Base-by-base conservation (phyloP, 2,113 vertebrate genomes). In the Tilapia sparmanii region DNA sequence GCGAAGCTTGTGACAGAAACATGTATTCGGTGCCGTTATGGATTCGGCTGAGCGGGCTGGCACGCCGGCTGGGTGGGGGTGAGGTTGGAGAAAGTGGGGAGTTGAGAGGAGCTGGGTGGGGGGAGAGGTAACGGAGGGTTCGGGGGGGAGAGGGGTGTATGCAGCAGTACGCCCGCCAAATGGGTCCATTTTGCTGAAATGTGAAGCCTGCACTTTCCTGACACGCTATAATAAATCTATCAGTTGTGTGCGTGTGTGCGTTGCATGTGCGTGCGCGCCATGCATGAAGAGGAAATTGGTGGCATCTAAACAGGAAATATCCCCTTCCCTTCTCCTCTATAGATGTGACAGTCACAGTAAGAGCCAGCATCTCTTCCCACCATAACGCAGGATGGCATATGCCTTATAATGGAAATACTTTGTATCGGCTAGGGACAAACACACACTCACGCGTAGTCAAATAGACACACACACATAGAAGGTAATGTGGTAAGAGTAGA, bases 1-100 rank as follows among this genome's bases (percentile, higher is more conserved):
- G 93, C 55, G 86, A 92, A 91, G 90, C 93, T 93, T 93, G 94
- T 95, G 95, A 96, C 95, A 95, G 95, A 95, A 95, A 95, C 94
- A 95, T 92, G 94, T 91, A 94, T 94, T 93, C 52, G 87, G 91
- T 93, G 91, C 82, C 88, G 59, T 86, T 91, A 83, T 40, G 61
- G 93, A 94, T 94, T 89, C 71, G 80, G 90, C 93, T 94, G 94
- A 95, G 93, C 91, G 90, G 91, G 89, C 91, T 63, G 89, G 89
- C 83, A 78, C 31, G 13, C 38, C 5, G 22, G 54, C 55, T 81
- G 89, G 81, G 87, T 81, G 87, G 79, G 82, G 57, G 57, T 19
- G 68, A 84, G 83, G 33, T 33, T 68, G 52, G 47, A 26, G 86
- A 81, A 81, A 80, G 86, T 42, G 91, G 84, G 84, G 61, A n/a